Evolutionary conservation across 2,797 vertebrate genomes (phyloP).

Genomic region (Typhlichthys eigenmanni): DNA sequence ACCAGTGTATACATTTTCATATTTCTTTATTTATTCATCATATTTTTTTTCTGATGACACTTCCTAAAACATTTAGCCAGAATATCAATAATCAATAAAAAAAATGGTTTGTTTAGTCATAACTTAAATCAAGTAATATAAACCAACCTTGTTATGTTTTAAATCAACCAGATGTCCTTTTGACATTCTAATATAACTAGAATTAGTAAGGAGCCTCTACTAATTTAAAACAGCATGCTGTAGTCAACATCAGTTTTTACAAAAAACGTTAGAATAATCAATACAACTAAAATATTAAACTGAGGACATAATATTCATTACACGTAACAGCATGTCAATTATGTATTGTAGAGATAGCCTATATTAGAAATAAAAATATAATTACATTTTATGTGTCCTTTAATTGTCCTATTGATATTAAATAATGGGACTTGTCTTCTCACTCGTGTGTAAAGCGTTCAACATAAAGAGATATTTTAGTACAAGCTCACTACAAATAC

Average conservation of each 20-base stretch:
- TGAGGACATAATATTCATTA: conserved; percentile 41
- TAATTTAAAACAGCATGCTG: too few species aligned
- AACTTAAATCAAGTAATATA: background rate
- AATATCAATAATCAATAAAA: background rate
- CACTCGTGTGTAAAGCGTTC: background rate
- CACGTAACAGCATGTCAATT: conserved; percentile 56
- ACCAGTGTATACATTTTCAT: conserved; percentile 36
- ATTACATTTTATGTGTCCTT: too few species aligned
- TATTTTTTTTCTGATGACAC: conserved; percentile 10
- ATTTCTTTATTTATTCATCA: conserved; percentile 6
- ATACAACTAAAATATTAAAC: too few species aligned
- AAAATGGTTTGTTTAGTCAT: background rate
- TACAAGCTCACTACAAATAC: background rate
- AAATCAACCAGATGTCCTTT: background rate
- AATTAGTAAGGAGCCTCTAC: too few species aligned
- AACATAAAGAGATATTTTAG: conserved; percentile 4
- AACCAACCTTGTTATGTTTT: background rate
- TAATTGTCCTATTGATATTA: too few species aligned
- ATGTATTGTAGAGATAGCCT: conserved; percentile 55
- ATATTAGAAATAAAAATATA: conserved; percentile 41
- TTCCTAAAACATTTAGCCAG: background rate
- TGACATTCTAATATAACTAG: background rate
- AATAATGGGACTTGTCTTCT: background rate
- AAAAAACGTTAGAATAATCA: too few species aligned
- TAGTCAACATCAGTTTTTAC: too few species aligned